Evolutionary conservation across 2,113 vertebrate species (phyloP).

Genomic region (Arvicanthis niloticus): DNA sequence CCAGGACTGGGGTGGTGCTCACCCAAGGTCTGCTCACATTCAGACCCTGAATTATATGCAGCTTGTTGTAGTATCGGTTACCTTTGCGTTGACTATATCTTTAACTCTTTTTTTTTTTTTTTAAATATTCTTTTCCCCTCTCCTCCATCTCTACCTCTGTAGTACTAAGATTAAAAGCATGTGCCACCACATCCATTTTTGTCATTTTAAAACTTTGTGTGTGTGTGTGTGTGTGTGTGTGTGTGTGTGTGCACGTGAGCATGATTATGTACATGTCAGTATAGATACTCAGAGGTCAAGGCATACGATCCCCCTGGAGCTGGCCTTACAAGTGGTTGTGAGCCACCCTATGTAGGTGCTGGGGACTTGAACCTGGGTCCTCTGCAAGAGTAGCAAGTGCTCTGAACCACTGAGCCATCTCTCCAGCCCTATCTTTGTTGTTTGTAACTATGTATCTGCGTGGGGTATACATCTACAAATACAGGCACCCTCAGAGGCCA

Average conservation of each 20-base stretch:
- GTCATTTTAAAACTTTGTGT: too few species aligned
- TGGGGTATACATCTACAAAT: neutral
- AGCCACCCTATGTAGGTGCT: neutral
- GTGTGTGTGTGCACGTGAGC: too few species aligned
- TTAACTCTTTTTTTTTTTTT: neutral
- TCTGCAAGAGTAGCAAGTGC: neutral
- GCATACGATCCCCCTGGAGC: too few species aligned
- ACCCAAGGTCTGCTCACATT: neutral
- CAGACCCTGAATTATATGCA: neutral
- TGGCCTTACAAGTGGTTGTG: neutral
- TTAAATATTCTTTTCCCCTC: neutral
- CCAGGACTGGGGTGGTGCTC: accelerated
- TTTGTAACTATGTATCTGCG: neutral
- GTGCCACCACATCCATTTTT: neutral
- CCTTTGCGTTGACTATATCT: neutral
- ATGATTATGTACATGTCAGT: too few species aligned
- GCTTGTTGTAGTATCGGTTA: neutral
- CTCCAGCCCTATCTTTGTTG: neutral
- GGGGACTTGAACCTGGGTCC: neutral
- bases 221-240: too few species aligned
- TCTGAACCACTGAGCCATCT: neutral
- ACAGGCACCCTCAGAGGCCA: neutral
- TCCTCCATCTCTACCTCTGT: neutral
- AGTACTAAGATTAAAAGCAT: neutral
- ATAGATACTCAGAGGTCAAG: too few species aligned